Evolutionary conservation across 2,888 invertebrate genomes (phyloP).

Genomic region (Tetranychus piercei): DNA sequence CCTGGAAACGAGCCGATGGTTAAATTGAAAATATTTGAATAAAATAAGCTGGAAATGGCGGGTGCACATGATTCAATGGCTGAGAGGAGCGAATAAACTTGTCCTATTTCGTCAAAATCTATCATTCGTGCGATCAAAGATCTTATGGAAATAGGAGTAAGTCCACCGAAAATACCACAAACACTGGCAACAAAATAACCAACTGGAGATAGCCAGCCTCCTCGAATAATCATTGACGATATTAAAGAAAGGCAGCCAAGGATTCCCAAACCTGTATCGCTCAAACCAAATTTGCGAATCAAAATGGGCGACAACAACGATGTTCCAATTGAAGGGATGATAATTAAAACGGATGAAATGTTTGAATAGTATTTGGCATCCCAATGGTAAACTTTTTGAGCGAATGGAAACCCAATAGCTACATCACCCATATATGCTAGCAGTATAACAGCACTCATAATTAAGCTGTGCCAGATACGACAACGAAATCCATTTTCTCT

Average conservation of each 20-base stretch:
- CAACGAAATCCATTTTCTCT: not conserved
- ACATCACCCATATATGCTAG: not conserved
- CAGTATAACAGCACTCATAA: not conserved
- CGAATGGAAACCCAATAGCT: constrained; percentile 12
- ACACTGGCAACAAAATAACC: not conserved
- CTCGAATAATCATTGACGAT: not conserved
- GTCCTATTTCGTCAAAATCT: not conserved
- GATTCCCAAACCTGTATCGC: not conserved
- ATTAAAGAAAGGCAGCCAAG: not conserved
- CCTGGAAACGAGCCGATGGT: not conserved
- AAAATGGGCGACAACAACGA: not conserved
- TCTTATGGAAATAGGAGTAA: not conserved
- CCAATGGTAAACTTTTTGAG: constrained; percentile 9
- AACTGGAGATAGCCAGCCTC: not conserved
- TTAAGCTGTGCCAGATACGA: not conserved
- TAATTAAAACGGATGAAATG: not conserved
- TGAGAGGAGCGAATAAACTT: not conserved
- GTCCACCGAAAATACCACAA: not conserved
- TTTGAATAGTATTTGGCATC: constrained; percentile 2
- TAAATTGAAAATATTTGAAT: not conserved
- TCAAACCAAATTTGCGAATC: not conserved
- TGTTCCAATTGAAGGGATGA: not conserved
- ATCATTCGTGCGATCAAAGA: not conserved
- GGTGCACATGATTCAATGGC: not conserved
- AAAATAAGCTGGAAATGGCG: not conserved